Evolutionary conservation across 1,140 invertebrate species (phyloP).

Genomic region (Meloidogyne exigua): DNA sequence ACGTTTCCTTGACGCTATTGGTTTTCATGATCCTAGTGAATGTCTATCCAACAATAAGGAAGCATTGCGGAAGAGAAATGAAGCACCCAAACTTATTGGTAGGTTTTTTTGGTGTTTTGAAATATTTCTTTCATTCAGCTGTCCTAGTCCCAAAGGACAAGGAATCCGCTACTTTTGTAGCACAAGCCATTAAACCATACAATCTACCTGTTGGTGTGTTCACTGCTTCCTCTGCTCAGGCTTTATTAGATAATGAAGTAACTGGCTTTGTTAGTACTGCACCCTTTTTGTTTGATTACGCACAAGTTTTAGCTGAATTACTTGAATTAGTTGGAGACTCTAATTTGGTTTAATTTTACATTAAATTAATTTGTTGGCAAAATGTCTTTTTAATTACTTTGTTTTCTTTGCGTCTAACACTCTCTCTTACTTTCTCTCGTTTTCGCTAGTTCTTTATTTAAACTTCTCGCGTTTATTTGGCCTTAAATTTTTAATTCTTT

Average conservation of each 20-base stretch:
- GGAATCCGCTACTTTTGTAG: slow-evolving; percentile 49
- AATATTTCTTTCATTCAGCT: slow-evolving; percentile 31
- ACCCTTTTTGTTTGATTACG: slow-evolving; percentile 42
- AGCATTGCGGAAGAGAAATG: background rate
- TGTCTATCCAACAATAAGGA: slow-evolving; percentile 35
- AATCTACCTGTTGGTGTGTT: slow-evolving; percentile 53
- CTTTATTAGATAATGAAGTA: slow-evolving; percentile 44
- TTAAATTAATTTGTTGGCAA: background rate
- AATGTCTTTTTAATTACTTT: no score
- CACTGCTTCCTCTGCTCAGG: slow-evolving; percentile 48
- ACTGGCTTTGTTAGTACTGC: slow-evolving; percentile 51
- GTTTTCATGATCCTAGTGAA: slow-evolving; percentile 57
- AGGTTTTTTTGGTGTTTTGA: background rate
- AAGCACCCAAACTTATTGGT: slow-evolving; percentile 22
- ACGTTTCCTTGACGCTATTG: slow-evolving; percentile 57
- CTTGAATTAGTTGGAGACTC: slow-evolving; percentile 28
- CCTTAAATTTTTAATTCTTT: background rate
- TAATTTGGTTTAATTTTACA: slow-evolving; percentile 37
- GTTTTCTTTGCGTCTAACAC: no score
- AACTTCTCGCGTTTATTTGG: no score
- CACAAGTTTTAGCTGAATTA: background rate
- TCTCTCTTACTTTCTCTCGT: no score
- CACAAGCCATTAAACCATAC: slow-evolving; percentile 48
- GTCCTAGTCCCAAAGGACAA: slow-evolving; percentile 55
- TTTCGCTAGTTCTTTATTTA: no score